phyloP scores from a whole-genome alignment of 2,113 vertebrate species.

The Tragelaphus strepsiceros region DNA sequence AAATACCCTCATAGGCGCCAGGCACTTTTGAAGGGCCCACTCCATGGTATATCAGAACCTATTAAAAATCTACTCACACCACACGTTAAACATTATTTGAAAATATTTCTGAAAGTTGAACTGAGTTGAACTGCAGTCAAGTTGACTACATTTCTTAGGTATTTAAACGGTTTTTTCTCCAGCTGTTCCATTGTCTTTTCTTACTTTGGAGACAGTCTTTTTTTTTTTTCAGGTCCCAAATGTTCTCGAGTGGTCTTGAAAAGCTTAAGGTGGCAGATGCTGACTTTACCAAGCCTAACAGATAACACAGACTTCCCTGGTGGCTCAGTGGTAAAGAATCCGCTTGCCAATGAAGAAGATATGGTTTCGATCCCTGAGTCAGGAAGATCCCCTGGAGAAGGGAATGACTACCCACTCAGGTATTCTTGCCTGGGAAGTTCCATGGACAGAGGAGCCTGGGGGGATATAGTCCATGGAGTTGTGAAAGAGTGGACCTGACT shows the following conservation, averaged over 20 bases:
- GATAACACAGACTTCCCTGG: not conserved
- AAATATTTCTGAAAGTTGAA: not conserved
- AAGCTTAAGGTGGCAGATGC: not conserved
- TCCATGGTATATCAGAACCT: not conserved
- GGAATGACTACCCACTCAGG: not conserved
- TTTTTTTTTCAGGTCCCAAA: not conserved
- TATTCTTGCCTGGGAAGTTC: not conserved
- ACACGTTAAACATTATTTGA: conserved; percentile 10
- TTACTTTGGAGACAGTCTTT: not conserved
- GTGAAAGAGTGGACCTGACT: not conserved
- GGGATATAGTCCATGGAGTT: not conserved
- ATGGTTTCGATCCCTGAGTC: not conserved
- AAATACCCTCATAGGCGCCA: not conserved
- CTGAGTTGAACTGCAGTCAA: not conserved
- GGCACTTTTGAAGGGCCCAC: not conserved
- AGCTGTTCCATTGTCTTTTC: not conserved
- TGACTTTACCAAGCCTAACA: not conserved
- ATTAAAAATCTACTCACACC: not conserved
- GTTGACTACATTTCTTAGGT: not conserved
- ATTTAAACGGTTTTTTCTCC: not conserved
- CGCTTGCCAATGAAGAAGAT: not conserved
- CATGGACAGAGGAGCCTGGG: not conserved
- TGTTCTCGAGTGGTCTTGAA: not conserved
- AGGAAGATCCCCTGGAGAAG: not conserved
- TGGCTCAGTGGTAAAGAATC: not conserved